Evolutionary conservation across 2,888 invertebrate species (phyloP), one percentile per base, ranked within the genome.

Genomic region (Leptopilina drosophilae): DNA sequence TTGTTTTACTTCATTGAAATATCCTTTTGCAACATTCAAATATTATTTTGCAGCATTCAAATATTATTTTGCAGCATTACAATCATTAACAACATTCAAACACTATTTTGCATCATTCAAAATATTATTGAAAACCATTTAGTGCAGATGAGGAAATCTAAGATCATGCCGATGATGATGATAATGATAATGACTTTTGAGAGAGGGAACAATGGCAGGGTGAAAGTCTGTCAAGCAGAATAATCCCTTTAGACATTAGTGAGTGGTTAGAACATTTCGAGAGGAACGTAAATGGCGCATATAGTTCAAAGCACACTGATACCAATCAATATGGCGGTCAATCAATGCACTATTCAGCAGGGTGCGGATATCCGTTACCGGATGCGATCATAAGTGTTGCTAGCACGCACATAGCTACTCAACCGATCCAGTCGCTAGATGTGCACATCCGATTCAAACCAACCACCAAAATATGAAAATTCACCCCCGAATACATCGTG

Each of bases 361-460:
- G 59, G 81, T 78, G 77, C 83, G 83, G 83, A 83, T 80, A 83
- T 83, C 83, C 83, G 83, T 80, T 64, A 67, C 69, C 77, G 80
- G 78, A 64, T 64, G 77, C 78, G 62, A 77, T 75, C 76, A 77
- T 83, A 82, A 83, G 81, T 84, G 82, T 84, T 84, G 78, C 79
- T 69, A 78, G 79, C 78, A 80, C 80, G 80, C 77, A 81, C 83
- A 33, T 81, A 81, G 78, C 82, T 81, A 82, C 81, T 67, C 64
- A 73, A 78, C 26, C 40, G 73, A 33, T 73, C 56, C n/a, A 73
- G 56, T 33, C 69, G 33, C 33, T 73, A 26, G 69, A 73, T 73
- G 69, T 56, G 20, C 56, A 73, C 69, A 73, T 73, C 73, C 73
- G 73, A 56, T 73, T 56, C 73, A 73, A 33, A 73, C 73, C 53